Base-by-base conservation (phyloP, 35 echinoderm and acorn worm genomes). In the Ophiothrix spiculata region DNA sequence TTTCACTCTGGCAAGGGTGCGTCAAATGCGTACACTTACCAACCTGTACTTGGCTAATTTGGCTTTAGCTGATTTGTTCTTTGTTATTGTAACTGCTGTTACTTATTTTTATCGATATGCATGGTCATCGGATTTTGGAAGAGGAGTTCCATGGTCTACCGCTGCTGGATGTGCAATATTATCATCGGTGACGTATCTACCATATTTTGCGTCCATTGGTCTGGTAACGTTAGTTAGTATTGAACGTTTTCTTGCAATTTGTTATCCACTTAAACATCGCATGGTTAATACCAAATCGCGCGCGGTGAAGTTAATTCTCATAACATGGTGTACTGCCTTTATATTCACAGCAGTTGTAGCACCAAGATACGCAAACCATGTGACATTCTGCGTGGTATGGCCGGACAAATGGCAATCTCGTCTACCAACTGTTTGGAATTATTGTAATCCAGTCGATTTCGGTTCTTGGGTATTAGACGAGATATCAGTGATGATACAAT, bases 31-130 rank as follows among this genome's bases (percentile, higher is more conserved):
- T 37, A 93, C 92, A 0, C 40, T 93, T 19, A 93, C 92, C 0
- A 93, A 93, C 36, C 80, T 81, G 36, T 93, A 80, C 69, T 83
- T 93, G 15, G 64, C 86, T 0, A 93, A 90, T 79, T 64, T 93
- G 38, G 92, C 92, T 34, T 19, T 89, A 40, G 82, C 92, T 33
- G 92, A 93, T 39, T 25, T 93, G 25, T 75, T 76, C 60, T 93
- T 93, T 41, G 31, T 93, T 4, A 19, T 83, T 6, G 39, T 93
- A 25, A 79, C 80, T 38, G 83, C 63, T 2, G 81, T 69, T 12
- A 69, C 16, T 25, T 25, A 10, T 69, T 6, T 69, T 2, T 2
- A 2, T 25, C 60, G 1, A 15, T 69, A 69, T n/a, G 8, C 29
- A 4, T 25, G 10, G 2, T 12, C 6, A 69, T 69, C 23, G 4